Base-by-base conservation (phyloP, 2,113 vertebrate species). In the Galbula dea region DNA sequence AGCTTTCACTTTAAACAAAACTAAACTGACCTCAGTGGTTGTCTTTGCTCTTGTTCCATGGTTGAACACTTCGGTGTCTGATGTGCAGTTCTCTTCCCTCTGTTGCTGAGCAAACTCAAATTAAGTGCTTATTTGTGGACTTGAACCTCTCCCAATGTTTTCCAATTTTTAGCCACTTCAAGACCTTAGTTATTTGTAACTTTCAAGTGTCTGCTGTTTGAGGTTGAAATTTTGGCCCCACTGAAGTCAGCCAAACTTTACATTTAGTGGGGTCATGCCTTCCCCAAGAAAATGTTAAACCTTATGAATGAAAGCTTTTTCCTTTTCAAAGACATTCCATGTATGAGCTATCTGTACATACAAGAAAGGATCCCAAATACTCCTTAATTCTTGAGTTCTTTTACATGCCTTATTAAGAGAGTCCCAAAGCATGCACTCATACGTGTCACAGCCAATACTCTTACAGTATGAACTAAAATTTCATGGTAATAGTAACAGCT, bases 1-100 rank as follows among this genome's bases (percentile, higher is more conserved):
- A 92, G 83, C 57, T 72, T 90, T 92, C 26, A 12, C 57, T 81
- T 93, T 54, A 87, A 92, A 84, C 52, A 68, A 75, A 87, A 76
- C 66, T 71, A 36, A 89, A 85, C 20, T 0, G 2, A 59, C 62
- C 84, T 76, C 71, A 57, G 43, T 72, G 71, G 30, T 29, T 84
- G 37, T 83, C 66, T 69, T 45, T 8, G 46, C 46, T 89, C 54
- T 63, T 72, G 41, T 86, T 84, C 49, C 0, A 2, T 79, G 58
- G 34, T 51, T 69, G 83, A 75, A 34, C 0, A 8, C 21, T 71
- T 65, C 30, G 54, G 0, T 45, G 23, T 61, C 57, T 51, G 52
- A 34, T 55, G 45, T 72, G 61, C 30, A 45, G 24, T 11, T 43
- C 67, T 69, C 54, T 67, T 61, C 41, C 27, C 23, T 79, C 32